A percentile compares a stretch with the other conserved stretches of the same genome.
Evolutionary conservation across 2,797 vertebrate genomes (phyloP).

Genomic region (Sibirionetta formosa): DNA sequence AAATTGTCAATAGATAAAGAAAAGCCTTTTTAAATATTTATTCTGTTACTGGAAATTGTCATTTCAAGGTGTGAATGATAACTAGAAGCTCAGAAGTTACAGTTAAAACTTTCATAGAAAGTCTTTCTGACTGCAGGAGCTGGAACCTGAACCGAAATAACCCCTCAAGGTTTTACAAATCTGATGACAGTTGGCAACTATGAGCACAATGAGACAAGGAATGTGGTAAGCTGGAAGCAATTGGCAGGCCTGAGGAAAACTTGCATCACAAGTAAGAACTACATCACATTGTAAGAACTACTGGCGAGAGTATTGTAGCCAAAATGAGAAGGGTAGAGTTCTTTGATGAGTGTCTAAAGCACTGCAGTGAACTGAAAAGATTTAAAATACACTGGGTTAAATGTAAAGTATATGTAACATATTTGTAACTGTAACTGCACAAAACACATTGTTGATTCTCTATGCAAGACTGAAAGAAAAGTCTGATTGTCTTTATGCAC

Average conservation of each 20-base stretch:
- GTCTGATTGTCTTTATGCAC: not conserved
- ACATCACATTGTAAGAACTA: not conserved
- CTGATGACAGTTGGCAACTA: not conserved
- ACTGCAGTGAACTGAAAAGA: not conserved
- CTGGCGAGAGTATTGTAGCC: not conserved
- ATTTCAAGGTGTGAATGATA: not conserved
- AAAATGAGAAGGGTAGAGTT: not conserved
- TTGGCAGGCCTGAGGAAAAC: not conserved
- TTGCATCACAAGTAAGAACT: not conserved
- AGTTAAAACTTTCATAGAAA: not conserved
- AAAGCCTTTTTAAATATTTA: not conserved
- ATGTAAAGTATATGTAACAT: not conserved
- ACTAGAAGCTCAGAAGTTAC: not conserved
- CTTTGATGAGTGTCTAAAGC: not conserved
- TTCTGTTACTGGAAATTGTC: not conserved
- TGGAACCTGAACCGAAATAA: not conserved
- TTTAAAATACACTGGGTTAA: not conserved
- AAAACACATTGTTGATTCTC: not conserved
- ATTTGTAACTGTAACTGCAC: not conserved
- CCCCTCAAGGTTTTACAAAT: not conserved
- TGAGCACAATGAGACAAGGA: not conserved
- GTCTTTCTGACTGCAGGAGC: not conserved
- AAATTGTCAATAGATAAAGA: not conserved
- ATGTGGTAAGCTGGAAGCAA: not conserved
- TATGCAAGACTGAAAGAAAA: not conserved